These are phyloP conservation scores for Heliconius congener DNA, from an alignment of 1,140 invertebrate genomes.

Conservation along the genomic window DNA sequence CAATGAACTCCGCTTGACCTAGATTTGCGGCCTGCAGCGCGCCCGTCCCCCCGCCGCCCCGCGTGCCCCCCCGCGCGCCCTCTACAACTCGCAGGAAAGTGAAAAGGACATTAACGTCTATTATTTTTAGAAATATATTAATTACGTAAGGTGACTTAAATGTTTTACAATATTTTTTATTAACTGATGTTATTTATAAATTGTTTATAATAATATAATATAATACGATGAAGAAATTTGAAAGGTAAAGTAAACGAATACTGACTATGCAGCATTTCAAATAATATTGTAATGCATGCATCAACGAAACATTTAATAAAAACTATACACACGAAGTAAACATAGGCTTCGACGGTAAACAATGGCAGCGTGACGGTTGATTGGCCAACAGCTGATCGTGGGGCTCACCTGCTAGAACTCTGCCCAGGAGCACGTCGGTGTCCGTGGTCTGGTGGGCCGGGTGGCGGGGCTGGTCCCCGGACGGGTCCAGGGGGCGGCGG, in stretches of 20 bases:
- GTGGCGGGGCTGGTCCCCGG: constrained; percentile 45
- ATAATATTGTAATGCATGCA: not conserved
- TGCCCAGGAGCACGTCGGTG: constrained; percentile 81
- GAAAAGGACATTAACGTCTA: constrained; percentile 68
- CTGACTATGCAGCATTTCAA: constrained; percentile 15
- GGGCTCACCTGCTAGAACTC: constrained; percentile 82
- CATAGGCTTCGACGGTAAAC: constrained; percentile 24
- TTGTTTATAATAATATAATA: not conserved
- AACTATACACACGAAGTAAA: not conserved
- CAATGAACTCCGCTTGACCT: constrained; percentile 81
- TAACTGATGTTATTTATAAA: not conserved
- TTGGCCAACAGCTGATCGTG: constrained; percentile 37
- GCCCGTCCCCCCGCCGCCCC: constrained; percentile 49
- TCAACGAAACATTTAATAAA: not conserved
- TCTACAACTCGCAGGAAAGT: constrained; percentile 71
- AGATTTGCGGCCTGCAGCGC: constrained; percentile 59
- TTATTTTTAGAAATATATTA: constrained; percentile 24
- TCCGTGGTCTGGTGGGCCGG: constrained; percentile 54
- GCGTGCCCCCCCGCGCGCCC: constrained; percentile 41
- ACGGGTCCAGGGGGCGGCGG: constrained; percentile 53
- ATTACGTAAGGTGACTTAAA: not conserved
- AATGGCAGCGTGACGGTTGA: constrained; percentile 28
- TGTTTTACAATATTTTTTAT: not conserved
- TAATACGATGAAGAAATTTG: not conserved
- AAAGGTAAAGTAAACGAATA: not conserved